Evolutionary conservation across 1,140 invertebrate genomes (phyloP).

Genomic region (Polypedilum pembai): DNA sequence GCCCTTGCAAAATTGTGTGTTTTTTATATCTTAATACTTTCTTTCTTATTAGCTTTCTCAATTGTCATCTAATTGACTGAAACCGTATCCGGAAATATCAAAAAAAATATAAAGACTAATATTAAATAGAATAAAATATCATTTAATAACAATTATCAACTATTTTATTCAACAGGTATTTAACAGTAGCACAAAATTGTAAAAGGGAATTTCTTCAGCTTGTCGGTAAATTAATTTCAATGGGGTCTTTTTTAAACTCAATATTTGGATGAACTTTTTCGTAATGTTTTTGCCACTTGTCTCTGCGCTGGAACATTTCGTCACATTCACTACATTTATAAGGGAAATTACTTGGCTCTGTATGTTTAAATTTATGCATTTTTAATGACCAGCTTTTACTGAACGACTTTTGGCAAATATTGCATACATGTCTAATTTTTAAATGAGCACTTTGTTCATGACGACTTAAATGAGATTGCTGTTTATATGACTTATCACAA

Average conservation of each 20-base stretch:
- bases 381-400: constrained; percentile 31
- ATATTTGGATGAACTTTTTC: background rate
- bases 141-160: no score
- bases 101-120: no score
- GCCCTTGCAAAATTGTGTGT: background rate
- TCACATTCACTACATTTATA: constrained; percentile 30
- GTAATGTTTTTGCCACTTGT: background rate
- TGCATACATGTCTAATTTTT: constrained; percentile 30
- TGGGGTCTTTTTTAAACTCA: background rate
- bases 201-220: background rate
- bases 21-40: background rate
- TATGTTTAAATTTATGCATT: constrained; percentile 4
- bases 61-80: no score
- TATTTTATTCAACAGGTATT: background rate
- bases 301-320: background rate
- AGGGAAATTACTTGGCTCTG: background rate
- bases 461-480: constrained; percentile 32
- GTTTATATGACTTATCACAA: constrained; percentile 32
- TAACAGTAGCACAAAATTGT: background rate
- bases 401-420: constrained; percentile 31
- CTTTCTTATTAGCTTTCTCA: no score
- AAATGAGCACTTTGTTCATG: constrained; percentile 31
- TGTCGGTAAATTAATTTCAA: background rate
- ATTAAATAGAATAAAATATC: no score
- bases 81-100: no score